Percentiles rank a stretch among this genome's conserved stretches.
phyloP scores from a whole-genome alignment of 2,797 vertebrate species.

The Catamblyrhynchus diadema region DNA sequence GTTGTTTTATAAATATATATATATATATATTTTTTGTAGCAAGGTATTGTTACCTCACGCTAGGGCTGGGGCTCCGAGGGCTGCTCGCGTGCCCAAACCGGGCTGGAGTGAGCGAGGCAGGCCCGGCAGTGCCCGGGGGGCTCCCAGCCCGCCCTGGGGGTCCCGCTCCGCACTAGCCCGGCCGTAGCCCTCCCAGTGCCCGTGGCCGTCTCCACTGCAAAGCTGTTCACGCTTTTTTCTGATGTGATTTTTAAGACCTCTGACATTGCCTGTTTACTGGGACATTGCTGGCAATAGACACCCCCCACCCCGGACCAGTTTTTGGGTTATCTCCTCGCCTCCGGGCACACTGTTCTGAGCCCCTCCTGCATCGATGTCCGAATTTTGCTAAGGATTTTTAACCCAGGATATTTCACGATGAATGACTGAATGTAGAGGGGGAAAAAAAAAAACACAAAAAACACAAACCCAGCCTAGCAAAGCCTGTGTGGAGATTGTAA shows the following conservation, averaged over 20 bases:
- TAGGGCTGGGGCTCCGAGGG: slow-evolving; percentile 39
- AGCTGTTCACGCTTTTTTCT: slow-evolving; percentile 31
- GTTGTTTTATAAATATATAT: slow-evolving; percentile 59
- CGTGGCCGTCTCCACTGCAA: slow-evolving; percentile 13
- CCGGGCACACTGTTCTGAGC: slow-evolving; percentile 27
- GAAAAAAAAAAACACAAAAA: neutral
- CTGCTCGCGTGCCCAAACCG: neutral
- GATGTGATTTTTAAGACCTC: slow-evolving; percentile 52
- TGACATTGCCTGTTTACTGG: slow-evolving; percentile 36
- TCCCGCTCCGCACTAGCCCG: neutral
- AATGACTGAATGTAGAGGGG: slow-evolving; percentile 51
- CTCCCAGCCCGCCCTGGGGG: neutral
- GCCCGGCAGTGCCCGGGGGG: neutral
- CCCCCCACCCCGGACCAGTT: neutral
- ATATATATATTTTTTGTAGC: slow-evolving; percentile 39
- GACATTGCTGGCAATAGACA: slow-evolving; percentile 48
- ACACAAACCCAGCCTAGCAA: slow-evolving; percentile 26
- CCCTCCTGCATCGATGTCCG: slow-evolving; percentile 45
- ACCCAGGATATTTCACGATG: slow-evolving; percentile 56
- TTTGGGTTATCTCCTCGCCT: slow-evolving; percentile 59
- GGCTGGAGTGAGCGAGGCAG: neutral
- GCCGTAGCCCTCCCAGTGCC: slow-evolving; percentile 4
- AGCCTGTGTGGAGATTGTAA: slow-evolving; percentile 69
- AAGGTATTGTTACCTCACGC: slow-evolving; percentile 56
- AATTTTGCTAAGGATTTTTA: slow-evolving; percentile 71